Evolutionary conservation across 2,113 vertebrate genomes (phyloP).

Genomic region (Pycnonotus jocosus): DNA sequence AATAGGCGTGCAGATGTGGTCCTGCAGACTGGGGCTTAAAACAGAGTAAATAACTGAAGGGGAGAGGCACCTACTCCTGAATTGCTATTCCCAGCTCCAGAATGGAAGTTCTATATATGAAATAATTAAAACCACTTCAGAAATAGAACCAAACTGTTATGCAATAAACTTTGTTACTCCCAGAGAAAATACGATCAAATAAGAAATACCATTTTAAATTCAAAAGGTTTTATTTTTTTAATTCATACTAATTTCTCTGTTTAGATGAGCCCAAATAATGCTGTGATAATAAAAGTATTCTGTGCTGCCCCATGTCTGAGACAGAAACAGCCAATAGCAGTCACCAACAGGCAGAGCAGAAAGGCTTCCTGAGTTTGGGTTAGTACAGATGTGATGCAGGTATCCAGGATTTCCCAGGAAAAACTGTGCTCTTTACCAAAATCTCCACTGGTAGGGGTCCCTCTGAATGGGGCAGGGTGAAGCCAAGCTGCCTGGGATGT

Average conservation of each 20-base stretch:
- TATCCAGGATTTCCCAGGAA: neutral
- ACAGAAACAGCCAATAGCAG: neutral
- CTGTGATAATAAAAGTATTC: neutral
- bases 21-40: conserved; percentile 13
- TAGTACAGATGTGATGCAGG: neutral
- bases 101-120: neutral
- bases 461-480: too few species aligned
- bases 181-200: neutral
- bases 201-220: neutral
- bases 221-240: neutral
- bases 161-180: neutral
- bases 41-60: neutral
- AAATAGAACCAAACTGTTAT: neutral
- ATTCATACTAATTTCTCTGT: neutral
- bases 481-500: neutral
- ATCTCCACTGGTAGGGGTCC: neutral
- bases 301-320: neutral
- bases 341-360: neutral
- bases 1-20: conserved; percentile 69
- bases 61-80: neutral
- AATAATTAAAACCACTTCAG: neutral
- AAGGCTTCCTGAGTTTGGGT: neutral
- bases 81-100: neutral
- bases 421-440: neutral
- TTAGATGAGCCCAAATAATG: neutral